Evolutionary conservation across 2,113 vertebrate genomes (phyloP).

Genomic region (Actenoides lindsayi): DNA sequence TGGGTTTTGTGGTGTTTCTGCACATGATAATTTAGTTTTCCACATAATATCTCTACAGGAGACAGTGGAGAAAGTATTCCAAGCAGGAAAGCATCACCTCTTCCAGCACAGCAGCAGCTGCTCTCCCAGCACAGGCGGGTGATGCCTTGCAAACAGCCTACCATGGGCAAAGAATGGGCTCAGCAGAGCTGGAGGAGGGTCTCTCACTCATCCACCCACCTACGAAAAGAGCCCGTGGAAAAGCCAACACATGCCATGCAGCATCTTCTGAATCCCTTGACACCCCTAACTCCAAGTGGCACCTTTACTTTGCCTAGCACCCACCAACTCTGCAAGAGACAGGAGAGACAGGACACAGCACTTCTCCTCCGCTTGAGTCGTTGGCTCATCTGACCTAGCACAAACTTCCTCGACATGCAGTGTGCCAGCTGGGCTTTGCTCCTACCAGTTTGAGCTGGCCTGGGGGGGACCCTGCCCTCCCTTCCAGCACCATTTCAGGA

Average conservation of each 20-base stretch:
- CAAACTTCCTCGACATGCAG: not conserved
- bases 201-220: not conserved
- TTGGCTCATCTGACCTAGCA: not conserved
- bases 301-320: not conserved
- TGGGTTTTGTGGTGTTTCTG: not conserved
- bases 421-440: not conserved
- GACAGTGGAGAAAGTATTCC: not conserved
- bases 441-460: not conserved
- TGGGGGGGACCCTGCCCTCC: not conserved
- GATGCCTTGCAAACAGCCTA: not conserved
- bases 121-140: not conserved
- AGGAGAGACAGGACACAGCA: not conserved
- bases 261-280: not conserved
- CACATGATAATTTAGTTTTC: not conserved
- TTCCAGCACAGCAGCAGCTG: not conserved
- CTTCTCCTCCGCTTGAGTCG: rapidly evolving
- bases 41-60: not conserved
- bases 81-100: not conserved
- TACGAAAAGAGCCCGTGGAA: not conserved
- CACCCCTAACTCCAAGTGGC: rapidly evolving
- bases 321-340: rapidly evolving
- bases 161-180: rapidly evolving
- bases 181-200: not conserved
- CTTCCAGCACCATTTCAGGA: not conserved
- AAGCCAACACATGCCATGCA: not conserved